Conservation (phyloP, 2,113 vertebrate genomes). For the Corythaeola cristata region DNA sequence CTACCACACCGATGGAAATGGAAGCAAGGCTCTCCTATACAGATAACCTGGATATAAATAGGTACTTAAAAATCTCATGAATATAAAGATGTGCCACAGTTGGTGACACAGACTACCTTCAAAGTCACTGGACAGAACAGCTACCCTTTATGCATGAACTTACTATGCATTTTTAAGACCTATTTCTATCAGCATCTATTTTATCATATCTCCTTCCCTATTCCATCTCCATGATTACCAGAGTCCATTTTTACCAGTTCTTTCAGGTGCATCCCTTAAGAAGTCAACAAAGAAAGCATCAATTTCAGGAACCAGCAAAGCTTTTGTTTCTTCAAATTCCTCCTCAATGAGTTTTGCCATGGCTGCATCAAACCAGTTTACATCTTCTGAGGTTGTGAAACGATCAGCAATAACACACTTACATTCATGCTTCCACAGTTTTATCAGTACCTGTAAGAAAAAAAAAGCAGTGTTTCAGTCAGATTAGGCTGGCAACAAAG, state of each 20-base stretch:
- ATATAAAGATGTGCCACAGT: not conserved
- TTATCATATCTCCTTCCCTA: not conserved
- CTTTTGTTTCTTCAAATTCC: slow-evolving; percentile 75
- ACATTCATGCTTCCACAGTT: slow-evolving; percentile 94
- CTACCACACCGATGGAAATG: not conserved
- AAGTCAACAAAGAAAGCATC: slow-evolving; percentile 95
- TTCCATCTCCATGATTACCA: not conserved
- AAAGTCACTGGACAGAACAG: not conserved
- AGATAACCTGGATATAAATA: not conserved
- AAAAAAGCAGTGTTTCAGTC: not conserved
- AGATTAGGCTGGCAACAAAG: not conserved
- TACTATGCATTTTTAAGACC: not conserved
- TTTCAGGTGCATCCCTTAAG: slow-evolving; percentile 85
- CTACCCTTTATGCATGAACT: not conserved
- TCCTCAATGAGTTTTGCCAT: slow-evolving; percentile 79
- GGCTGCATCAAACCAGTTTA: slow-evolving; percentile 86
- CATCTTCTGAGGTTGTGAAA: slow-evolving; percentile 84
- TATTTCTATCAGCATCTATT: not conserved
- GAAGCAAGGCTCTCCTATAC: not conserved
- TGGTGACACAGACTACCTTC: not conserved
- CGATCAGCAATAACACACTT: slow-evolving; percentile 93
- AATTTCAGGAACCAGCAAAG: slow-evolving; percentile 65
- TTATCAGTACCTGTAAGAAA: slow-evolving; percentile 78
- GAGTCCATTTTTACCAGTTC: slow-evolving; percentile 76
- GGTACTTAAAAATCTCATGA: not conserved